Evolutionary conservation across 2,888 invertebrate species (phyloP).

Genomic region (Acanthosoma haemorrhoidale): DNA sequence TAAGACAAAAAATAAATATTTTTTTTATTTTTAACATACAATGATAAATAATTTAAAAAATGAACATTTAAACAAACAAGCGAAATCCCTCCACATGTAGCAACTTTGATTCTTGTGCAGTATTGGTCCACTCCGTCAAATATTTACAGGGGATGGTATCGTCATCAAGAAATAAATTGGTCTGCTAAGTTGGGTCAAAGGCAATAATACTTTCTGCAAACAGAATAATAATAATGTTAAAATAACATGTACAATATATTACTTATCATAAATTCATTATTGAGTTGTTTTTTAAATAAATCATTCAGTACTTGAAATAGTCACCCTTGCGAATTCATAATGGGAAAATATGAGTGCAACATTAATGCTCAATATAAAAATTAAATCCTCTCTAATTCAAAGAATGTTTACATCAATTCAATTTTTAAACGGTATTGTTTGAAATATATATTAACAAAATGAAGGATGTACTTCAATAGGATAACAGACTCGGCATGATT

Average conservation of each 20-base stretch:
- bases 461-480: too few relatives aligned
- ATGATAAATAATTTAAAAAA: constrained; percentile 12
- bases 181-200: background rate
- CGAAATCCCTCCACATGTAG: constrained; percentile 22
- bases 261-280: background rate
- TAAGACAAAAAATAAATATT: background rate
- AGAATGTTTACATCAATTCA: too few relatives aligned
- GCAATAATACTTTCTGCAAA: constrained; percentile 3
- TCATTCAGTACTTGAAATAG: background rate
- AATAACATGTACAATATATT: background rate
- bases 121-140: background rate
- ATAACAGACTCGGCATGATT: too few relatives aligned
- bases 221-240: background rate
- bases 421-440: too few relatives aligned
- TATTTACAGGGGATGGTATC: background rate
- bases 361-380: too few relatives aligned
- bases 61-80: constrained; percentile 17
- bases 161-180: background rate
- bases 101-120: background rate
- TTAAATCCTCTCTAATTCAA: too few relatives aligned
- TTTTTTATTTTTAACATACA: constrained; percentile 17
- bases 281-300: background rate
- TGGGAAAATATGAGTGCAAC: too few relatives aligned
- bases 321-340: too few relatives aligned
- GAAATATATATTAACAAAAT: too few relatives aligned